These are phyloP conservation scores for Hypomecis punctinalis DNA, from an alignment of 2,888 invertebrate species.

Conservation along the genomic window DNA sequence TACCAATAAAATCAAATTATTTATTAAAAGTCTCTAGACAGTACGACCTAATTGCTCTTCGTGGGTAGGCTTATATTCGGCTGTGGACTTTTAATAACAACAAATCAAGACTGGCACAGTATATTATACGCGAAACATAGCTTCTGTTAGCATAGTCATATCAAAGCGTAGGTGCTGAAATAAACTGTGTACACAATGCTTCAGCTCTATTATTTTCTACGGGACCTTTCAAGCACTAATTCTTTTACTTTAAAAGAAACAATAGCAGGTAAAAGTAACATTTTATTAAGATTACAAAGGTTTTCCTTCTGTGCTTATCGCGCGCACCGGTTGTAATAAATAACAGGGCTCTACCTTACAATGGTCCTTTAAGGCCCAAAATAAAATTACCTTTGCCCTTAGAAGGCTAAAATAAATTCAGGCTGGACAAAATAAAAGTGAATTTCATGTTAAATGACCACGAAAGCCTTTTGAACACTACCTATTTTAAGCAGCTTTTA, in stretches of 20 bases:
- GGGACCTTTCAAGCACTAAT: not conserved
- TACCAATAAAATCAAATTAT: too few species aligned
- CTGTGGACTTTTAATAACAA: too few species aligned
- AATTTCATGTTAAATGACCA: conserved; percentile 20
- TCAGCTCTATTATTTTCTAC: not conserved
- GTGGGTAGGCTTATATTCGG: too few species aligned
- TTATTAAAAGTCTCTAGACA: too few species aligned
- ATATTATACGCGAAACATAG: too few species aligned
- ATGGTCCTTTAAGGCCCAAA: conserved; percentile 35
- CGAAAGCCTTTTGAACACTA: conserved; percentile 4
- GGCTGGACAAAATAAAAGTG: conserved; percentile 17
- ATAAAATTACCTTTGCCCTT: conserved; percentile 34
- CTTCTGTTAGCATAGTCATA: too few species aligned
- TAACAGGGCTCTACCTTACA: conserved; percentile 44
- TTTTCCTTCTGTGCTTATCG: conserved; percentile 48
- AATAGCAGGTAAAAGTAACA: conserved; percentile 47
- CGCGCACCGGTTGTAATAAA: conserved; percentile 48
- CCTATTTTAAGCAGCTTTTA: too few species aligned
- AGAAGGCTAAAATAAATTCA: conserved; percentile 23
- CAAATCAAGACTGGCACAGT: too few species aligned
- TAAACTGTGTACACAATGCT: too few species aligned
- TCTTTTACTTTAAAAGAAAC: conserved; percentile 38
- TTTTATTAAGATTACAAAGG: conserved; percentile 56
- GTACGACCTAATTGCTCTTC: too few species aligned
- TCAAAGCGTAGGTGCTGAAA: too few species aligned